phyloP scores from a whole-genome alignment of 2,797 vertebrate genomes.

The Enteromius afrohamiltoni region DNA sequence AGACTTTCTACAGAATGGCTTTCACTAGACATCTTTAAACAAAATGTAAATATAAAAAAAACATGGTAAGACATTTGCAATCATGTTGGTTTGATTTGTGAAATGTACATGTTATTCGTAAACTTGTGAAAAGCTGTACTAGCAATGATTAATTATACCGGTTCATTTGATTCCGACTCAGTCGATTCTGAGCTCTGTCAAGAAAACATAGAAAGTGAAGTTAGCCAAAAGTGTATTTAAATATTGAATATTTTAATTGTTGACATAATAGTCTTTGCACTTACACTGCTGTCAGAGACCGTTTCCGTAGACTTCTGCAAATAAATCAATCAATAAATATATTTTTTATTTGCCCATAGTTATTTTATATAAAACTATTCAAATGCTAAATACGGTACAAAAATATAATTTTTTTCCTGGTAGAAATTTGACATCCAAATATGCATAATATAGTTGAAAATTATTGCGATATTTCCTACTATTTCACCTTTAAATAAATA shows the following conservation, averaged over 20 bases:
- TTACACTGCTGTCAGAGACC: conserved; percentile 64
- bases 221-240: background rate
- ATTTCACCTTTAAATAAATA: background rate
- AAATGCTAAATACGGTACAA: background rate
- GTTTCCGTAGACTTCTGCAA: conserved; percentile 73
- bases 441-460: background rate
- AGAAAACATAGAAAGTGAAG: background rate
- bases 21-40: conserved; percentile 23
- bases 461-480: background rate
- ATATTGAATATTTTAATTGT: background rate
- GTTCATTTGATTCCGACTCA: conserved; percentile 71
- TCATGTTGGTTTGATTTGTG: background rate
- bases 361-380: background rate
- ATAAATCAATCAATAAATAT: background rate
- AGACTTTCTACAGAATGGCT: conserved; percentile 13
- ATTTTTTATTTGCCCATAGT: background rate
- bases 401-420: background rate
- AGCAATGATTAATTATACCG: conserved; percentile 55
- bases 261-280: conserved; percentile 23
- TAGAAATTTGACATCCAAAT: background rate
- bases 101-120: background rate
- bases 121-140: no score
- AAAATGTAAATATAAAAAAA: background rate
- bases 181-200: conserved; percentile 72
- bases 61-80: background rate